These are phyloP conservation scores for Hypena proboscidalis DNA, from an alignment of 2,888 invertebrate genomes.

Conservation along the genomic window DNA sequence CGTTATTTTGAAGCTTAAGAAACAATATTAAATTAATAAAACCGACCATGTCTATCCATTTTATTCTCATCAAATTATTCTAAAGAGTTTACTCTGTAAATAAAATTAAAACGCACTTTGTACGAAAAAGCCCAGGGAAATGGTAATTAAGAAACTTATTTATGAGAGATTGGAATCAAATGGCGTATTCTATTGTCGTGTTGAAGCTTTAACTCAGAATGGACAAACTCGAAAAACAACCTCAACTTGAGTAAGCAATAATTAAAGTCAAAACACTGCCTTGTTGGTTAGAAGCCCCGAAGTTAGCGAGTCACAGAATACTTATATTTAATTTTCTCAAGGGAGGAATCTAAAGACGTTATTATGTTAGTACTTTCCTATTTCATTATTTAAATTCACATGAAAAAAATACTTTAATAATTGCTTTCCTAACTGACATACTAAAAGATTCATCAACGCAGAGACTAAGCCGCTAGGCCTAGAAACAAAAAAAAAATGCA, in stretches of 20 bases:
- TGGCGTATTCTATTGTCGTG: constrained; percentile 33
- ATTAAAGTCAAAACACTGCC: constrained; percentile 55
- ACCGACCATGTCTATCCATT: constrained; percentile 12
- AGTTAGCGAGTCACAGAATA: constrained; percentile 23
- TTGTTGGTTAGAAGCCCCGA: constrained; percentile 34
- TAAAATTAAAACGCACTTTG: constrained; percentile 11
- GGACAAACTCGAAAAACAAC: constrained; percentile 44
- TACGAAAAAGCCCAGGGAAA: constrained; percentile 9
- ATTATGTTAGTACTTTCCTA: too few species aligned
- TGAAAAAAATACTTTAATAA: too few species aligned
- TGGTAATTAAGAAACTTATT: constrained; percentile 14
- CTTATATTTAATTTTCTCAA: too few species aligned
- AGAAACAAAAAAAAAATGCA: too few species aligned
- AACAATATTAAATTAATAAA: constrained; percentile 13
- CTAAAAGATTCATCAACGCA: too few species aligned
- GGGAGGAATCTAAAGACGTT: too few species aligned
- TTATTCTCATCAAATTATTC: constrained; percentile 11
- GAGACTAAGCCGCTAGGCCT: too few species aligned
- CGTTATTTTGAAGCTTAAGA: constrained; percentile 2
- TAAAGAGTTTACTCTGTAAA: constrained; percentile 12
- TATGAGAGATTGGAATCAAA: constrained; percentile 19
- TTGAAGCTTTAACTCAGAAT: constrained; percentile 39
- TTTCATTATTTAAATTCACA: too few species aligned
- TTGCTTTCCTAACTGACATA: too few species aligned
- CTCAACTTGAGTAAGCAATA: constrained; percentile 53